Base-by-base conservation (phyloP, 2,113 vertebrate species). In the Cacatua alba region DNA sequence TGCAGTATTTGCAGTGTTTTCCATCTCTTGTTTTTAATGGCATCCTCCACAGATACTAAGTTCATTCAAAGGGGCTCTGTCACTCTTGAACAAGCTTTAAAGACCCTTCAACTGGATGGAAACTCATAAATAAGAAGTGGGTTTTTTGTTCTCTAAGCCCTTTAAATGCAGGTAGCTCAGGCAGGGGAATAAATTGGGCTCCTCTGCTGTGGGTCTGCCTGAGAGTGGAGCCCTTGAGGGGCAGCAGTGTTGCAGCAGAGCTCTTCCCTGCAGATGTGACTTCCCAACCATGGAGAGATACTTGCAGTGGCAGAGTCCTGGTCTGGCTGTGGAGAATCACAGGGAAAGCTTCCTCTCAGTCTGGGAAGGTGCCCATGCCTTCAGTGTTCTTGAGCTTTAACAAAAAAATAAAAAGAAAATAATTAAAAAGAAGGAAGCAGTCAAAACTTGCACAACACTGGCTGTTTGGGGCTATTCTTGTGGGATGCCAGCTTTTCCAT, bases 11-110 rank as follows among this genome's bases (percentile, higher is more conserved):
- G 91, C 48, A 71, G 80, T 29, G 62, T 78, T 96, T 59, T 24
- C 72, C 65, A 63, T 75, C 89, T 70, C 44, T 87, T 95, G 79
- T 95, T 85, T 83, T 28, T 49, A 33, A 16, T 1, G 0, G 43
- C 39, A 33, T 51, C 74, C 77, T 89, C 11, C 17, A 69, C 44
- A n/a, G 44, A 31, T 35, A n/a, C 6, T 0, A 13, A 93, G 77
- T 94, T 94, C 44, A 46, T 46, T 46, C 94, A 94, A 75, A 95
- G 94, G 74, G 91, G 59, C 79, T 80, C 78, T 77, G 78, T 28
- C 46, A 12, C 90, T 88, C 26, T 8, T 41, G 81, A 95, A 49
- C 70, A 82, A 60, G 83, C 49, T 90, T 82, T 59, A 23, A 82
- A 81, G 71, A 53, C 43, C 78, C 49, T 71, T 74, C 80, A 67